Base-by-base conservation (phyloP, 2,797 vertebrate species). In the Crocodylus rhombifer region DNA sequence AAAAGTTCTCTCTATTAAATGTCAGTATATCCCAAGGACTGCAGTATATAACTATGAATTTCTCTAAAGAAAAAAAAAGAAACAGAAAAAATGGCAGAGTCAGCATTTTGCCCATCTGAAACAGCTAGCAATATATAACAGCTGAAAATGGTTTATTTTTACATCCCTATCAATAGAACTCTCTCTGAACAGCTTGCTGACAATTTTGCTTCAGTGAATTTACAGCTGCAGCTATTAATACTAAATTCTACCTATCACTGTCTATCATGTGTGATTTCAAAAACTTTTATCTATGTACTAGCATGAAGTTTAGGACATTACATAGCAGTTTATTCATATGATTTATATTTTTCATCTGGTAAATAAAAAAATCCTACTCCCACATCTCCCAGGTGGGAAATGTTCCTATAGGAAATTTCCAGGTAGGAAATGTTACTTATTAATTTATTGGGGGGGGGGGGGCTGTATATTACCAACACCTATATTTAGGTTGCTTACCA, bases 61-160 rank as follows among this genome's bases (percentile, higher is more conserved):
- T 61, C 83, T 51, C 42, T 51, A 93, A 94, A 93, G 80, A 11
- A 51, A 51, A 36, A 51, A 80, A 82, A 89, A 51, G 9, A 91
- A 75, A 1, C 21, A 33, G 16, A 81, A 80, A 80, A 90, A 87
- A 79, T 78, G 95, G 90, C 88, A 89, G 21, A 88, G 88, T 96
- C 93, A 94, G 93, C 92, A 60, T 82, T 94, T 96, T 92, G 75
- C 78, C 95, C n/a, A 33, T 91, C 7, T 5, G 91, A 96, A 97
- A 87, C 76, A 95, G 74, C 71, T 82, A 91, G 76, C 87, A 89
- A 77, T 84, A 95, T 82, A 94, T 77, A 94, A 82, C 88, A 94
- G 93, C 88, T 92, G 92, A 90, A 93, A 92, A 93, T 63, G 63
- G 17, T 85, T 92, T 97, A 95, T 97, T 96, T 97, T 96, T 96